These are phyloP conservation scores for Miopithecus talapoin DNA, from an alignment of 2,797 vertebrate species.

Conservation along the genomic window DNA sequence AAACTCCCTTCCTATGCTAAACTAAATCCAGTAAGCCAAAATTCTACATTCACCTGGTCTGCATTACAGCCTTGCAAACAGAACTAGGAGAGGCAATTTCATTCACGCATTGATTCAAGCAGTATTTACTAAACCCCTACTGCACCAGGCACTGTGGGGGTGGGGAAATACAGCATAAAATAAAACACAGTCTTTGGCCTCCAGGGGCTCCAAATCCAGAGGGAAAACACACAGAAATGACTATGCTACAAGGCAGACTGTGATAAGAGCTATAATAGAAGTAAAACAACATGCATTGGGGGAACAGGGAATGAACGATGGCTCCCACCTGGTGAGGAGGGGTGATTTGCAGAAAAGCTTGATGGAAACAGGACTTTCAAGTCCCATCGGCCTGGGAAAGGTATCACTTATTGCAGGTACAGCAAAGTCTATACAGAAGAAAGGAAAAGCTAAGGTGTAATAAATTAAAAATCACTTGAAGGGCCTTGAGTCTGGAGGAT, in stretches of 20 bases:
- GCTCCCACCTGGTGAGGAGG: background rate
- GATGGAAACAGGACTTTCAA: background rate
- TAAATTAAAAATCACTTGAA: background rate
- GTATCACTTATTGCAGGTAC: background rate
- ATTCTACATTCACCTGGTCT: slow-evolving; percentile 60
- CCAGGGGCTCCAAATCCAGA: slow-evolving; percentile 41
- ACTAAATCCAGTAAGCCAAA: slow-evolving; percentile 60
- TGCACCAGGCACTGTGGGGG: background rate
- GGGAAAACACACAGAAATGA: slow-evolving; percentile 52
- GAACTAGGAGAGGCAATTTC: slow-evolving; percentile 33
- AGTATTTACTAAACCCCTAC: slow-evolving; percentile 35
- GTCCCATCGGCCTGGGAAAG: background rate
- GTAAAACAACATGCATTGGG: background rate
- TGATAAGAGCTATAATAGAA: slow-evolving; percentile 54
- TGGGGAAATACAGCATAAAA: slow-evolving; percentile 52
- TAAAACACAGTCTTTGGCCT: slow-evolving; percentile 44
- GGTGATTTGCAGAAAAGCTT: background rate
- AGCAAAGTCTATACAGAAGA: background rate
- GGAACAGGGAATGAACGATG: background rate
- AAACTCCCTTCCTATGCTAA: slow-evolving; percentile 61
- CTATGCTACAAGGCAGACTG: slow-evolving; percentile 1
- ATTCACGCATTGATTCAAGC: slow-evolving; percentile 37
- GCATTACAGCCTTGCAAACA: slow-evolving; percentile 5
- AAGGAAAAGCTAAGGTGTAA: background rate
- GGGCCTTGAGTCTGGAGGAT: background rate